Evolutionary conservation across 2,113 vertebrate genomes (phyloP).

Genomic region (Phaethornis superciliosus): DNA sequence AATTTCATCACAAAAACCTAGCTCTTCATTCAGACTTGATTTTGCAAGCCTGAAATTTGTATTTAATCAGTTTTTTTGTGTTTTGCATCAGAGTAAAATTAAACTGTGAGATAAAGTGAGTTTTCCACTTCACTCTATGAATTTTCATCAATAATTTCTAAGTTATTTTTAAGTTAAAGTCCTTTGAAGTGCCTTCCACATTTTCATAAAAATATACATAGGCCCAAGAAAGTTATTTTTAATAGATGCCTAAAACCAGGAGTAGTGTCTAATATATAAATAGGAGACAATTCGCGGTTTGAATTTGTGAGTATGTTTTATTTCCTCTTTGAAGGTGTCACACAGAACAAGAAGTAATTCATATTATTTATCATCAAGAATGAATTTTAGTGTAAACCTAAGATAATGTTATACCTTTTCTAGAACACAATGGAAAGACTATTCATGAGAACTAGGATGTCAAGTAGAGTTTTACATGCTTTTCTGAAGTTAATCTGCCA

Average conservation of each 20-base stretch:
- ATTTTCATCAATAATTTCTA: background rate
- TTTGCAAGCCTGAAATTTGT: background rate
- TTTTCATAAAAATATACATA: background rate
- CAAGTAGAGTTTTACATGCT: background rate
- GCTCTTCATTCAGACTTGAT: background rate
- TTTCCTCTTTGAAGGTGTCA: background rate
- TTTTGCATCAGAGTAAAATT: background rate
- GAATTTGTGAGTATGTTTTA: background rate
- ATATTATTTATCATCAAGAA: background rate
- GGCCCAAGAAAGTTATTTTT: background rate
- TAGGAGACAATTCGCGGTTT: background rate
- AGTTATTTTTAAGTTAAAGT: background rate
- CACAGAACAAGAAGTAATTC: background rate
- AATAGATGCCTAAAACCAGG: background rate
- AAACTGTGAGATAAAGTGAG: too few species aligned
- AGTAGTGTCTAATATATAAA: background rate
- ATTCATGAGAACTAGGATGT: background rate
- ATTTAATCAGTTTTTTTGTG: background rate
- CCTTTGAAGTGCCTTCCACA: background rate
- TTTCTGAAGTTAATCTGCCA: background rate
- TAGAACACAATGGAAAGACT: background rate
- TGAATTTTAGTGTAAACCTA: background rate
- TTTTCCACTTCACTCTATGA: background rate
- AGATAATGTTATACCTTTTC: background rate
- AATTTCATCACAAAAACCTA: background rate